Base-by-base conservation (phyloP, 2,113 vertebrate genomes). In the Alectura lathami region DNA sequence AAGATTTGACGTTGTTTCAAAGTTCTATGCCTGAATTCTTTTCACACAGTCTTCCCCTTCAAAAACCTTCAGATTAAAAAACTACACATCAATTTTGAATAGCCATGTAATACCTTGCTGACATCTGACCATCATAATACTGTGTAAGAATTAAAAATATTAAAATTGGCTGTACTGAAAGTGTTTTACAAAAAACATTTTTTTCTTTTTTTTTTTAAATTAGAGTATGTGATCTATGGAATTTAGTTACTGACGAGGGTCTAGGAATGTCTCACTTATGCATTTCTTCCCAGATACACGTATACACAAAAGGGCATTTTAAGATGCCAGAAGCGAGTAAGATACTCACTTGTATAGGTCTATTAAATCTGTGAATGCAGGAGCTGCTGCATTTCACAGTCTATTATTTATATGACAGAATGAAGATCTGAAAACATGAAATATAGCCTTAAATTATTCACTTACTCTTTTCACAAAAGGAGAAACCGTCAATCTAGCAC, bases 381-480 rank as follows among this genome's bases (percentile, higher is more conserved):
- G 77, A 91, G 93, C 60, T 86, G 82, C 91, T 92, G 90, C 91
- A 97, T 95, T 96, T 95, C 92, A 96, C 88, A 97, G 94, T 97
- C 88, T 96, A 92, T 91, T 96, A 96, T 94, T 97, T 96, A 96
- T 94, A 89, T 94, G 91, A 98, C 89, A 97, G 96, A 93, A 97
- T 83, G 88, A 97, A 94, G 92, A 96, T 93, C 94, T 86, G 70
- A 93, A 97, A 97, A 97, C 88, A 97, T 95, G 96, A 98, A 97
- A 97, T 96, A 97, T 82, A 96, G 88, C 94, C 93, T 96, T 97
- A 97, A 98, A 97, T 97, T 97, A 97, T 96, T 98, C 96, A 97
- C 93, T 96, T 96, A 93, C 64, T 98, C 96, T 96, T 94, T 96
- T 95, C 94, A 95, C 89, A 93, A 96, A 97, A 97, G 73, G 59